Evolutionary conservation across 1,140 invertebrate species (phyloP).

Genomic region (Psix sp.): DNA sequence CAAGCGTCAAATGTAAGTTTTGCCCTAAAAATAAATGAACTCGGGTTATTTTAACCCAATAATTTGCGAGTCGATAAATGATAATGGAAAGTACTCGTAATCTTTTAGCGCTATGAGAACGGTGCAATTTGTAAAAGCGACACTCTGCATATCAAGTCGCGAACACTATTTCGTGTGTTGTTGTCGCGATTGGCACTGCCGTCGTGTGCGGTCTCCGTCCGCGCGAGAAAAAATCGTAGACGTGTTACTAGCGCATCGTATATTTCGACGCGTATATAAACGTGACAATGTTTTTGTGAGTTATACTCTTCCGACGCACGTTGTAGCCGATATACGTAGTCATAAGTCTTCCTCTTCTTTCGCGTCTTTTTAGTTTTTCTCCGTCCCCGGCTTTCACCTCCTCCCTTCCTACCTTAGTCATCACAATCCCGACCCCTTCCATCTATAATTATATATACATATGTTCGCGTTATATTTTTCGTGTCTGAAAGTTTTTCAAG

Average conservation of each 20-base stretch:
- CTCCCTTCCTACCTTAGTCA: slow-evolving; percentile 1
- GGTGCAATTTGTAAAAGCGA: background rate
- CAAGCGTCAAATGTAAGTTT: no score
- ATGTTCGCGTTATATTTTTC: no score
- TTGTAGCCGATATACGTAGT: slow-evolving; percentile 57
- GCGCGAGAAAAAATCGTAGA: slow-evolving; percentile 47
- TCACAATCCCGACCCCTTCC: background rate
- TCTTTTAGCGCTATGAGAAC: no score
- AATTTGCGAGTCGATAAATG: no score
- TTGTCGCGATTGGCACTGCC: slow-evolving; percentile 38
- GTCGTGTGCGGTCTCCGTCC: slow-evolving; percentile 47
- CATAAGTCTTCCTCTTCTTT: slow-evolving; percentile 60
- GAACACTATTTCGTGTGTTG: no score
- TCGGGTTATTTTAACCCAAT: no score
- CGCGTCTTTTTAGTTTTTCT: slow-evolving; percentile 56
- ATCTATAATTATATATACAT: no score
- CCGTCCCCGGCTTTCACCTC: slow-evolving; percentile 13
- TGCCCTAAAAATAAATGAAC: no score
- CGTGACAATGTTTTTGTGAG: slow-evolving; percentile 58
- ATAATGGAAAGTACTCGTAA: no score
- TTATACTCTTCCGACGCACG: slow-evolving; percentile 45
- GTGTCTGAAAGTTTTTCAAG: no score
- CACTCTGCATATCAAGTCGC: slow-evolving; percentile 11
- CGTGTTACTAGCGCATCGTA: slow-evolving; percentile 51
- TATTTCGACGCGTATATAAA: slow-evolving; percentile 59